Conservation (phyloP, 2,888 invertebrate species). For the Philereme transversata region DNA sequence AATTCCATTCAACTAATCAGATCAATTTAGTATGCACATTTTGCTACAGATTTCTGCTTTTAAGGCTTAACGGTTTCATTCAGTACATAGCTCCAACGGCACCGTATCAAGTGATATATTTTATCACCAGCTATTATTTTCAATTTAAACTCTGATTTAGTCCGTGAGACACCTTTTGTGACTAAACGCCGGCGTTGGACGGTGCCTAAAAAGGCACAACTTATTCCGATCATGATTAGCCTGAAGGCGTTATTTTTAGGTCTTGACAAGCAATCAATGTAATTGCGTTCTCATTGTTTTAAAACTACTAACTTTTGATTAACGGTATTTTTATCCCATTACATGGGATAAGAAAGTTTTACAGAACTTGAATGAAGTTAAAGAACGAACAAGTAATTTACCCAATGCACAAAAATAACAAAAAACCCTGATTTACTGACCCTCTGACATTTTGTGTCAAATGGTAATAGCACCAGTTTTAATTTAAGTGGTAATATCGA, state of each 20-base stretch:
- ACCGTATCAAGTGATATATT: background rate
- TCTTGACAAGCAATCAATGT: constrained; percentile 25
- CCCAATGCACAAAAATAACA: too few species aligned
- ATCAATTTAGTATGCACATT: too few species aligned
- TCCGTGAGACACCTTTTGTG: constrained; percentile 38
- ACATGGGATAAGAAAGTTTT: background rate
- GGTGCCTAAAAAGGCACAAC: constrained; percentile 32
- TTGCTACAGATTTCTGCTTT: too few species aligned
- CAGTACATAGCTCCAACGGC: too few species aligned
- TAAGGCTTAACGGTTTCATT: too few species aligned
- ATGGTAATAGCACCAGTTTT: background rate
- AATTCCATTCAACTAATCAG: too few species aligned
- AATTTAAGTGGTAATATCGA: background rate
- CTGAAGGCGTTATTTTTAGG: constrained; percentile 32
- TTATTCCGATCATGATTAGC: constrained; percentile 27
- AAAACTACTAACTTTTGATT: background rate
- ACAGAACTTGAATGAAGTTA: background rate
- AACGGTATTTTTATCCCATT: background rate
- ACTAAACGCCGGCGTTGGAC: constrained; percentile 29
- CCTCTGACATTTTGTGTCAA: background rate
- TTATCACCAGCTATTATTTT: constrained; percentile 33
- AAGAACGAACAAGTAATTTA: too few species aligned
- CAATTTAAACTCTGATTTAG: constrained; percentile 34
- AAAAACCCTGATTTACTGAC: background rate
- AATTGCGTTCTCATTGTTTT: constrained; percentile 14